Percentiles rank a stretch among this genome's conserved stretches.
Evolutionary conservation across 1,140 invertebrate genomes (phyloP).

Genomic region (Mactra quadrangularis): DNA sequence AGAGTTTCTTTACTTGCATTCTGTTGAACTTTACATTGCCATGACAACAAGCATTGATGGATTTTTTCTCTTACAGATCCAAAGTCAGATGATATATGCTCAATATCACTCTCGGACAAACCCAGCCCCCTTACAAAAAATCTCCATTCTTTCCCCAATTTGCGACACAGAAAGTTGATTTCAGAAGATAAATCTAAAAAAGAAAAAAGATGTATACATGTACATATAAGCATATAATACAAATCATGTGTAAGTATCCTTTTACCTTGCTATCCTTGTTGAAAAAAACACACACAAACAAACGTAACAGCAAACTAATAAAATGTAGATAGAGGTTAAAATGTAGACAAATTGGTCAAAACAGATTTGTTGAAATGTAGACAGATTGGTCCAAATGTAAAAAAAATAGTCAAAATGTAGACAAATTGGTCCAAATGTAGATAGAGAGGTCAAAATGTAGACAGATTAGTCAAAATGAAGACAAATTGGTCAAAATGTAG

Average conservation of each 20-base stretch:
- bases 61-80: conserved; percentile 72
- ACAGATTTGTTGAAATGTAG: too few species aligned
- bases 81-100: conserved; percentile 62
- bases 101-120: conserved; percentile 67
- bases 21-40: conserved; percentile 61
- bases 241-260: not conserved
- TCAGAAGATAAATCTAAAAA: conserved; percentile 68
- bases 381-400: too few species aligned
- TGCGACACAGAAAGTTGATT: conserved; percentile 68
- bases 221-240: not conserved
- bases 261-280: not conserved
- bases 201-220: not conserved
- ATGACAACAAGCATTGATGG: conserved; percentile 67
- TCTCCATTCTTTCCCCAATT: conserved; percentile 72
- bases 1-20: conserved; percentile 58
- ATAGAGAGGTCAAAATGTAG: too few species aligned
- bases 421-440: too few species aligned
- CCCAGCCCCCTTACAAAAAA: conserved; percentile 72
- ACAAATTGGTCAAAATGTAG: too few species aligned
- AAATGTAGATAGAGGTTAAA: too few species aligned
- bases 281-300: not conserved
- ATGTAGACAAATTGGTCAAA: too few species aligned
- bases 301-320: too few species aligned
- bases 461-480: too few species aligned
- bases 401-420: too few species aligned